Evolutionary conservation across 2,888 invertebrate species (phyloP).

Genomic region (Slavum lentiscoides): DNA sequence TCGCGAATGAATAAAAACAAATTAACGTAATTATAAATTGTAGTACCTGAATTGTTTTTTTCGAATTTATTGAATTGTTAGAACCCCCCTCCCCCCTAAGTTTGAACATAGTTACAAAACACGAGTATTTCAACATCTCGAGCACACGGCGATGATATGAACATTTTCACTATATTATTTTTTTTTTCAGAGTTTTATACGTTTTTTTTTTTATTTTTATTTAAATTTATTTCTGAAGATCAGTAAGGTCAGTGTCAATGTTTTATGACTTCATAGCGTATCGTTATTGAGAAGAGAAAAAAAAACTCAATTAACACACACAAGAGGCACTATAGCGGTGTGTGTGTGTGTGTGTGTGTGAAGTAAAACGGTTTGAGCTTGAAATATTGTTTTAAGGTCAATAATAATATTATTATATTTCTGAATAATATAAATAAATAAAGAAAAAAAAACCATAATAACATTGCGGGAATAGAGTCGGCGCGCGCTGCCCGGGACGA

Average conservation of each 20-base stretch:
- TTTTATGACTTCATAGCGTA: neutral
- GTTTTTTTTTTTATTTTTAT: neutral
- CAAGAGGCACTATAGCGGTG: too few relatives aligned
- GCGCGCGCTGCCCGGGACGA: neutral
- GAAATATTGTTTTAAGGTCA: slow-evolving; percentile 7
- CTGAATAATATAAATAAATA: neutral
- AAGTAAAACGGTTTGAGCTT: slow-evolving; percentile 8
- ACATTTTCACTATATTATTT: too few relatives aligned
- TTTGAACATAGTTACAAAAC: too few relatives aligned
- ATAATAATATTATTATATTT: neutral
- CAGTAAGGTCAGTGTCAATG: slow-evolving; percentile 2
- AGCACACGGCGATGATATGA: too few relatives aligned
- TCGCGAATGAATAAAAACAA: neutral
- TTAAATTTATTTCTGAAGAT: neutral
- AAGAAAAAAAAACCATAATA: too few relatives aligned
- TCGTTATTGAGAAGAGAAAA: neutral
- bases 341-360: too few relatives aligned
- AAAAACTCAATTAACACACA: too few relatives aligned
- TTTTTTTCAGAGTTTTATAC: too few relatives aligned
- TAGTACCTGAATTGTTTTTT: too few relatives aligned
- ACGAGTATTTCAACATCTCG: neutral
- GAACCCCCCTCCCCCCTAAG: too few relatives aligned
- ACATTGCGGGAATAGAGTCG: neutral
- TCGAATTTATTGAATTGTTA: too few relatives aligned
- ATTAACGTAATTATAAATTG: too few relatives aligned